A percentile compares a stretch with the other conserved stretches of the same genome.
Conservation (phyloP, 2,888 invertebrate species). For the Eilema griseolum region DNA sequence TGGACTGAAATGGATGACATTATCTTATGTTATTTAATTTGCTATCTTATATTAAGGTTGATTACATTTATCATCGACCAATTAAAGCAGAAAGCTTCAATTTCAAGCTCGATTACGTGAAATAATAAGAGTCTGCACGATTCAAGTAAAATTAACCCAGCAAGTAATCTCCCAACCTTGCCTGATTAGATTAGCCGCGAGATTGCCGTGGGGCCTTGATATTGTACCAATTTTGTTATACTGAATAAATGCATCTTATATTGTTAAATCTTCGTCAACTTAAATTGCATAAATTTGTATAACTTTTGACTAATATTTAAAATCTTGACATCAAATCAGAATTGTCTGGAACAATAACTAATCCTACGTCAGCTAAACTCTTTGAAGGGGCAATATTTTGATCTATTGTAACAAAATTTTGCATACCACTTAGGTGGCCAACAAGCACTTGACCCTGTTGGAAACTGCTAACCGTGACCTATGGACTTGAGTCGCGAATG, state of each 20-base stretch:
- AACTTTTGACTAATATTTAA: neutral
- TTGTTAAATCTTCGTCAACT: slow-evolving; percentile 17
- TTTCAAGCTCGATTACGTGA: slow-evolving; percentile 16
- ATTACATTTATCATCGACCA: neutral
- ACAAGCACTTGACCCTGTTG: too few species aligned
- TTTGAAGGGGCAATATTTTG: too few species aligned
- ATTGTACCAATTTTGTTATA: slow-evolving; percentile 30
- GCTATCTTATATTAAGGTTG: neutral
- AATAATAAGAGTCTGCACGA: slow-evolving; percentile 30
- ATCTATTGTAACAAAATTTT: too few species aligned
- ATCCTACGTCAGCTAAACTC: too few species aligned
- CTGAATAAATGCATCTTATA: slow-evolving; percentile 25
- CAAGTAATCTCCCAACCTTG: slow-evolving; percentile 36
- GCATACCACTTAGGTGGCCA: too few species aligned
- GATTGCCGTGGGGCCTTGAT: slow-evolving; percentile 43
- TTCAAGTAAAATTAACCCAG: slow-evolving; percentile 42
- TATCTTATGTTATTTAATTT: neutral
- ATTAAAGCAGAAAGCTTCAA: slow-evolving; percentile 12
- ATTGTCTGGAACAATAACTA: too few species aligned
- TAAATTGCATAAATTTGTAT: neutral
- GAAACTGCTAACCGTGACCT: too few species aligned
- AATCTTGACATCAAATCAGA: too few species aligned
- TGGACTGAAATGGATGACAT: too few species aligned
- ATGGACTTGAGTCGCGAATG: too few species aligned
- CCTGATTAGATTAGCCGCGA: slow-evolving; percentile 45